Base-by-base conservation (phyloP, 2,113 vertebrate species). In the Phalacrocorax aristotelis region DNA sequence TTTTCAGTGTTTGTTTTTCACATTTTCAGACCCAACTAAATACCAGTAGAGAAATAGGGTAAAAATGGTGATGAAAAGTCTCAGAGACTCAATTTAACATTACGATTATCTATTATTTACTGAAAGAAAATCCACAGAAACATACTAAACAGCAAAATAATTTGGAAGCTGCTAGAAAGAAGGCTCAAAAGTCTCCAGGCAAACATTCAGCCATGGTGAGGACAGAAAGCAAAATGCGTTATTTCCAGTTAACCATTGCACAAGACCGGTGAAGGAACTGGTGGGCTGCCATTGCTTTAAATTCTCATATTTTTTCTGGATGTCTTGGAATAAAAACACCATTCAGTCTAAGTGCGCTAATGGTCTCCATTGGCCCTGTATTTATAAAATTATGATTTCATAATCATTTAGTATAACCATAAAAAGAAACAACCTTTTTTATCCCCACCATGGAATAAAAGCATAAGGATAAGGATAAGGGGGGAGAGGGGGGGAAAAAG, bases 41-140 rank as follows among this genome's bases (percentile, higher is more conserved):
- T 23, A 51, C 2, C 11, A 40, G 20, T 27, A 84, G 5, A 78
- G 27, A 71, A 75, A 32, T 17, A 89, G 10, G 22, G 21, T 75
- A 64, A 71, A 94, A 78, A 12, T 30, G 9, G 5, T 87, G 34
- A 84, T 57, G 8, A 65, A 65, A 91, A 52, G 6, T 71, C 34
- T 80, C 42, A 70, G 65, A 82, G 30, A 48, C 36, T 57, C 44
- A 36, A n/a, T 79, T 92, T 77, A 83, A 38, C 3, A 29, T 93
- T 76, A 62, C 62, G 40, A 74, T 89, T 85, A 77, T 36, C 7
- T 83, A n/a, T n/a, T 88, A 90, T 86, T 83, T 87, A 57, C 38
- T 66, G 25, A 78, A 86, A 86, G 16, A 87, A 95, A 80, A 80
- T 54, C 14, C 44, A 10, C 20, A 79, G 69, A 82, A 94, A 44